Percentiles rank a stretch among this genome's conserved stretches.
Conservation (phyloP, 2,113 vertebrate species). For the Hyperoodon ampullatus region DNA sequence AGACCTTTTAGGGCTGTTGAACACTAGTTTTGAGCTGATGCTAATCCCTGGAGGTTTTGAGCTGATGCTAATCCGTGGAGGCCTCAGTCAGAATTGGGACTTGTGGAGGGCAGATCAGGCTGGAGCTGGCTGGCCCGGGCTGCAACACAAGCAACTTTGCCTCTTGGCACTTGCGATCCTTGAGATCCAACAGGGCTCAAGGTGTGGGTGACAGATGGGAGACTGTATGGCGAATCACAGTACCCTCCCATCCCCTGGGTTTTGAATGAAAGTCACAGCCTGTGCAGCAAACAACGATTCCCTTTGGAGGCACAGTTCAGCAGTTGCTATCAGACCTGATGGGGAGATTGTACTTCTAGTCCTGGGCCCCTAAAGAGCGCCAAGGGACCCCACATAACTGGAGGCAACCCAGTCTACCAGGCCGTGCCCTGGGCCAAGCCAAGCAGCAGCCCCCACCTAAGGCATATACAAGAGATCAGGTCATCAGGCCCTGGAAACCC, state of each 20-base stretch:
- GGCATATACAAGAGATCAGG: not conserved
- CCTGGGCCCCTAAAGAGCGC: not conserved
- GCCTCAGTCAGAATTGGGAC: not conserved
- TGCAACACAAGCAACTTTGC: not conserved
- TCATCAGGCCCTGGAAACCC: not conserved
- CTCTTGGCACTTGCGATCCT: not conserved
- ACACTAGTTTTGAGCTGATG: not conserved
- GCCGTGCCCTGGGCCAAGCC: no score
- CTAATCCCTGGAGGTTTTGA: not conserved
- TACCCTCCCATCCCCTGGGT: not conserved
- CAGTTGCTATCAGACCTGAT: not conserved
- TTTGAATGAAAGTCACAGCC: not conserved
- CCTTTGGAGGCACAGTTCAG: not conserved
- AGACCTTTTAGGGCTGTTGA: not conserved
- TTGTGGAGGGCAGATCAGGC: not conserved
- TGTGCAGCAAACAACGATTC: not conserved
- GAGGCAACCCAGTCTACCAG: not conserved
- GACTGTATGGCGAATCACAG: not conserved
- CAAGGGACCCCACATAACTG: not conserved
- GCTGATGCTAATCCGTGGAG: not conserved
- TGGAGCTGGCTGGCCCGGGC: fast-evolving
- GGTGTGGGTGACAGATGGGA: not conserved
- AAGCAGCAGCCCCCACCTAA: no score
- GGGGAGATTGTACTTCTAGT: not conserved
- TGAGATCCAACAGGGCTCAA: not conserved